Evolutionary conservation across 2,797 vertebrate species (phyloP).

Genomic region (Alectoris magna): DNA sequence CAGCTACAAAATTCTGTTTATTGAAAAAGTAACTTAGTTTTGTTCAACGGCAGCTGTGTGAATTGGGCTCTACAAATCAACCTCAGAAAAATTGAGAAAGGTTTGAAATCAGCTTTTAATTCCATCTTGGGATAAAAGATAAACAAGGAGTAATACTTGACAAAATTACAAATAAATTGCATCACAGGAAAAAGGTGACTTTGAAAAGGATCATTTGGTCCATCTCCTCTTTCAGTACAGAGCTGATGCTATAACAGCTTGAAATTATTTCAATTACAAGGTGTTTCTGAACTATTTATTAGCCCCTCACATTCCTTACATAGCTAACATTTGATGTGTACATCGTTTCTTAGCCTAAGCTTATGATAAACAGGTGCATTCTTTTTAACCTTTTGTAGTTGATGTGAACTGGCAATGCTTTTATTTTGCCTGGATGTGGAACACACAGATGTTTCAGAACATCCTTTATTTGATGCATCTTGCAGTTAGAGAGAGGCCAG

Average conservation of each 20-base stretch:
- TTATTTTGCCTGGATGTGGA: constrained; percentile 43
- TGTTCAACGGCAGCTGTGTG: background rate
- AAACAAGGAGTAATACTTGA: background rate
- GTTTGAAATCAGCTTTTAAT: background rate
- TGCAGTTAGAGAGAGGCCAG: constrained; percentile 67
- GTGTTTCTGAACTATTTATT: background rate
- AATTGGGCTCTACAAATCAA: background rate
- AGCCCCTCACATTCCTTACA: background rate
- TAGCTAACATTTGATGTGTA: background rate
- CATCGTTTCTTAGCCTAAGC: background rate
- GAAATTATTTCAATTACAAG: background rate
- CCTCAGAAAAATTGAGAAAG: background rate
- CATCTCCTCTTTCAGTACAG: background rate
- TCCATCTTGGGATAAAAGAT: background rate
- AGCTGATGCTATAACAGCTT: background rate
- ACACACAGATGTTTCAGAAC: constrained; percentile 59
- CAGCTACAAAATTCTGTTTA: background rate
- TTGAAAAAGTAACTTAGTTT: background rate
- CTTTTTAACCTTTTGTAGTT: background rate
- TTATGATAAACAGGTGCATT: background rate
- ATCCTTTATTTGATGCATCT: constrained; percentile 72
- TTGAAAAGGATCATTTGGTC: background rate
- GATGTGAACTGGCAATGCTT: background rate
- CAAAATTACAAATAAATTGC: background rate
- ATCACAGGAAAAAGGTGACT: background rate